Evolutionary conservation across 2,797 vertebrate genomes (phyloP).

Genomic region (Hippocampus kuda): DNA sequence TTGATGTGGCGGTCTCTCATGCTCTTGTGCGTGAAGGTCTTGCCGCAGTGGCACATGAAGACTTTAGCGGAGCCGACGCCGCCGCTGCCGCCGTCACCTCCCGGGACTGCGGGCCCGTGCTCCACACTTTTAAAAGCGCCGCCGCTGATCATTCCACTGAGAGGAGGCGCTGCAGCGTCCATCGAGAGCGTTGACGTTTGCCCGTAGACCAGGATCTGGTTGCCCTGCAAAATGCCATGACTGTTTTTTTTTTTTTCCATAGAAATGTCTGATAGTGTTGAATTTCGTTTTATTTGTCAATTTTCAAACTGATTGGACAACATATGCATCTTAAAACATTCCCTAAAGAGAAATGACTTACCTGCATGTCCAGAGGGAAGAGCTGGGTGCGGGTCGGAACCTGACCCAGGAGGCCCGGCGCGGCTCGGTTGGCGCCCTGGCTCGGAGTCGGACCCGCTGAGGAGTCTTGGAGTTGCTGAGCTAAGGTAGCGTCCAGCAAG

Average conservation of each 20-base stretch:
- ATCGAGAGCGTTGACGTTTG: conserved; percentile 49
- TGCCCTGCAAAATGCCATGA: conserved; percentile 43
- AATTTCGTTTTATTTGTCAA: too few relatives aligned
- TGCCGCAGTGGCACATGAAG: conserved; percentile 91
- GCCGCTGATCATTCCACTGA: conserved; percentile 47
- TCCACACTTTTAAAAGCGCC: conserved; percentile 61
- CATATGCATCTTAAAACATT: neutral
- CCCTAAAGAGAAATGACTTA: too few relatives aligned
- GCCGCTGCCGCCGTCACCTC: conserved; percentile 40
- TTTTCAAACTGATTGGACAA: too few relatives aligned
- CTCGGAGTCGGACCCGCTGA: conserved; percentile 51
- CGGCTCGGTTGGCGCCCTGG: conserved; percentile 49
- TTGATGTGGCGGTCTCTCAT: conserved; percentile 91
- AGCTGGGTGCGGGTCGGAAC: conserved; percentile 67
- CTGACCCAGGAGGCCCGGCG: conserved; percentile 58
- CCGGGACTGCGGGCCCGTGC: conserved; percentile 70
- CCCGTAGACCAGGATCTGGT: conserved; percentile 78
- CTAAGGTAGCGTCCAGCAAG: conserved; percentile 64
- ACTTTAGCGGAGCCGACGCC: conserved; percentile 42
- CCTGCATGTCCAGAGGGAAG: conserved; percentile 80
- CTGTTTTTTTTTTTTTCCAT: too few relatives aligned
- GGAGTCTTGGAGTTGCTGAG: conserved; percentile 60
- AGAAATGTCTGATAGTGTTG: too few relatives aligned
- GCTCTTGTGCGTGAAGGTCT: conserved; percentile 89
- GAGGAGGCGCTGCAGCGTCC: conserved; percentile 41